Conservation (phyloP, 2,888 invertebrate species). For the Embidobia sp. region DNA sequence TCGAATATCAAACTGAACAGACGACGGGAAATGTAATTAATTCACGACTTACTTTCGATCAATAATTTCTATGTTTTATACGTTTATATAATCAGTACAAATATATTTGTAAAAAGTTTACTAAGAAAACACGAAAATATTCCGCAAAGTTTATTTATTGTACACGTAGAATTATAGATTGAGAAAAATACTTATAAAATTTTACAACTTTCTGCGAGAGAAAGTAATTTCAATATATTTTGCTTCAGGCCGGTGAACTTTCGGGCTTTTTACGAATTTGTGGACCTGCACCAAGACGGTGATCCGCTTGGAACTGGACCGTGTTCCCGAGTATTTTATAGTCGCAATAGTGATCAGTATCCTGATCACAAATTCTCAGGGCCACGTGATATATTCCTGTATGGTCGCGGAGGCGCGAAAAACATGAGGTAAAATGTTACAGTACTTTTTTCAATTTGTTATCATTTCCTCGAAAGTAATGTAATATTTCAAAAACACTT, state of each 20-base stretch:
- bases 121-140: no score
- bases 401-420: conserved; percentile 91
- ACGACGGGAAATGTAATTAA: no score
- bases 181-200: no score
- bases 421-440: conserved; percentile 86
- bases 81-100: no score
- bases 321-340: conserved; percentile 90
- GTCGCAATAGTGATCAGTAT: conserved; percentile 84
- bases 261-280: conserved; percentile 93
- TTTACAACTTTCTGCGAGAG: neutral
- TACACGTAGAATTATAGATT: neutral
- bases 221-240: conserved; percentile 16
- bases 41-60: no score
- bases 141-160: no score
- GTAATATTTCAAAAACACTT: no score
- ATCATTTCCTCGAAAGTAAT: no score
- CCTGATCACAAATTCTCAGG: conserved; percentile 90
- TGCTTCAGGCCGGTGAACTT: conserved; percentile 90
- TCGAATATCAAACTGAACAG: no score
- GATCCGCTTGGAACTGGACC: conserved; percentile 88
- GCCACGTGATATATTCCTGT: conserved; percentile 91
- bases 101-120: no score
- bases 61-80: no score
- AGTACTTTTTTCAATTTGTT: neutral
- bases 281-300: conserved; percentile 93